A percentile compares a stretch with the other conserved stretches of the same genome.
phyloP scores from a whole-genome alignment of 2,113 vertebrate genomes.

The Toxotes jaculatrix region DNA sequence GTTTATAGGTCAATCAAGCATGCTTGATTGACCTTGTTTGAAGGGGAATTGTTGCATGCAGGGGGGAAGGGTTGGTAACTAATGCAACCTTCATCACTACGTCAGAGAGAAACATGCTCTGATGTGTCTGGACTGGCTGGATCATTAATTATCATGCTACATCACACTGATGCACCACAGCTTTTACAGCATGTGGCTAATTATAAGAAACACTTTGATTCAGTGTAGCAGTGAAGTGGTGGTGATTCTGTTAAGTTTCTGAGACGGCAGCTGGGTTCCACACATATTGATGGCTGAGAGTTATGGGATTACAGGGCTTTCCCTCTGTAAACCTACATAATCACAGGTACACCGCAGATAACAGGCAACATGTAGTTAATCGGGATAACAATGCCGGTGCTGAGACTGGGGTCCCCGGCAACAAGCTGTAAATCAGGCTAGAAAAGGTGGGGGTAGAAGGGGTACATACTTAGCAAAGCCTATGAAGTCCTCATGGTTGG shows the following conservation, averaged over 20 bases:
- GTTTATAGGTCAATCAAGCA: slow-evolving; percentile 40
- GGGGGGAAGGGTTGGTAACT: slow-evolving; percentile 1
- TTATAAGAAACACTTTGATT: slow-evolving; percentile 31
- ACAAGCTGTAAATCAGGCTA: slow-evolving; percentile 30
- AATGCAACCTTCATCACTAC: slow-evolving; percentile 28
- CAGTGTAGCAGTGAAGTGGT: not conserved
- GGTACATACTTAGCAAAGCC: slow-evolving; percentile 97
- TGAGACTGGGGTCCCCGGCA: not conserved
- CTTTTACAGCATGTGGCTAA: slow-evolving; percentile 34
- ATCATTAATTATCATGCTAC: slow-evolving; percentile 48
- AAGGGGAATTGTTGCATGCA: slow-evolving; percentile 49
- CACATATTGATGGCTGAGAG: not conserved
- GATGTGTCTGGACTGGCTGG: slow-evolving; percentile 25
- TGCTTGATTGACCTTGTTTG: slow-evolving; percentile 39
- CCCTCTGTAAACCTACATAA: slow-evolving; percentile 3
- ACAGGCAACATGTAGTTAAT: slow-evolving; percentile 31
- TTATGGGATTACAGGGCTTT: not conserved
- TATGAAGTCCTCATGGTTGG: slow-evolving; percentile 99
- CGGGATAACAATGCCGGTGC: not conserved
- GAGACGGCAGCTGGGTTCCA: not conserved
- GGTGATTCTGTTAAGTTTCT: not conserved
- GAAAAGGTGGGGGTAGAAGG: not conserved
- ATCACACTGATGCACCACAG: slow-evolving; percentile 38
- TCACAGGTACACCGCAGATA: slow-evolving; percentile 20
- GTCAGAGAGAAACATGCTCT: slow-evolving; percentile 38